Evolutionary conservation across 2,888 invertebrate species (phyloP).

Genomic region (Hedya salicella): DNA sequence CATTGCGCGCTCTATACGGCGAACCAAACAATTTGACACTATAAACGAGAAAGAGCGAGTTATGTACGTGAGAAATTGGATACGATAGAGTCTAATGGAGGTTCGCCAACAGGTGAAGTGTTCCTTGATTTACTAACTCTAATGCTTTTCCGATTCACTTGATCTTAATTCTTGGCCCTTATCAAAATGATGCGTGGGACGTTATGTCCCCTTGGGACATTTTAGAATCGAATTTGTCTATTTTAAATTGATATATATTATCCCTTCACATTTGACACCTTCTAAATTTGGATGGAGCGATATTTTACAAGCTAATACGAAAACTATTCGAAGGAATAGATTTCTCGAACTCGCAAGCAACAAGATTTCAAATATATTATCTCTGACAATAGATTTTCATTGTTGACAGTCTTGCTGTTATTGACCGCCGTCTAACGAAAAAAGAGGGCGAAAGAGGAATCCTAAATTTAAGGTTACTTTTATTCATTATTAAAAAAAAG

Average conservation of each 20-base stretch:
- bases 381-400: no score
- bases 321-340: no score
- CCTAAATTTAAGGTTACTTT: no score
- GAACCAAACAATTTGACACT: background rate
- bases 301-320: no score
- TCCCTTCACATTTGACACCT: background rate
- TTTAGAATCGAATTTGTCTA: slow-evolving; percentile 43
- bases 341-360: no score
- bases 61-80: slow-evolving; percentile 18
- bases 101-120: slow-evolving; percentile 72
- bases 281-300: no score
- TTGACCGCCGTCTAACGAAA: no score
- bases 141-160: slow-evolving; percentile 74
- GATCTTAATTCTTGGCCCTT: slow-evolving; percentile 74
- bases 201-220: slow-evolving; percentile 61
- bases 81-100: slow-evolving; percentile 4
- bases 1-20: slow-evolving; percentile 13
- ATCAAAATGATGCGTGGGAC: slow-evolving; percentile 73
- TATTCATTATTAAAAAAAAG: no score
- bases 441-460: no score
- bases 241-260: slow-evolving; percentile 32
- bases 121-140: slow-evolving; percentile 79
- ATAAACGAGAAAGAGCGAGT: background rate
- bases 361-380: no score
- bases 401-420: no score